Evolutionary conservation across 2,888 invertebrate species (phyloP).

Genomic region (Myathropa florea): DNA sequence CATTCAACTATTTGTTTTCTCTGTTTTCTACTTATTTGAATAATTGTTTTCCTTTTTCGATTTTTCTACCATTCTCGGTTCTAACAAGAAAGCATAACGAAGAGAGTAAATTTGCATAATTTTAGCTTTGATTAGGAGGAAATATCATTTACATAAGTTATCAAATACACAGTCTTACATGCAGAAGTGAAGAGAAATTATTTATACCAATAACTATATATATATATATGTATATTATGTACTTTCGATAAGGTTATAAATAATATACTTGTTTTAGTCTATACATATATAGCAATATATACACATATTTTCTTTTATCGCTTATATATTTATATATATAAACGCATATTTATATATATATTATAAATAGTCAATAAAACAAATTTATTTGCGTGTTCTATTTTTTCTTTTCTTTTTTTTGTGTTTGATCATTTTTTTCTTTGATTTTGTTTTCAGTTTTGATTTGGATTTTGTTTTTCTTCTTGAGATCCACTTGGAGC

Average conservation of each 20-base stretch:
- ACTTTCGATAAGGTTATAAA: slow-evolving; percentile 43
- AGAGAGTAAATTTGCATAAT: not conserved
- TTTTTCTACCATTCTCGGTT: not conserved
- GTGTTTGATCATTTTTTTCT: not conserved
- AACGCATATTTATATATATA: slow-evolving; percentile 26
- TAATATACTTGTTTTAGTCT: slow-evolving; percentile 63
- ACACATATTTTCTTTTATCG: slow-evolving; percentile 48
- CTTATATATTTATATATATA: slow-evolving; percentile 48
- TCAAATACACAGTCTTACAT: not conserved
- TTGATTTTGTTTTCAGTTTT: not conserved
- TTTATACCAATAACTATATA: slow-evolving; percentile 39
- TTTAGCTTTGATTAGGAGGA: slow-evolving; percentile 25
- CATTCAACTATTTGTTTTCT: not conserved
- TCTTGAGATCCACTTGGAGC: not conserved
- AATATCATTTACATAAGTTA: slow-evolving; percentile 9
- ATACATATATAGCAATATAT: slow-evolving; percentile 48
- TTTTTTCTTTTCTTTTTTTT: slow-evolving; percentile 32
- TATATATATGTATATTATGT: slow-evolving; percentile 34
- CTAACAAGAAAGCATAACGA: slow-evolving; percentile 9
- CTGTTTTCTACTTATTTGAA: not conserved
- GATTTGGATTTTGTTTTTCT: not conserved
- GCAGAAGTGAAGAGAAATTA: slow-evolving; percentile 21
- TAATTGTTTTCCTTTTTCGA: not conserved
- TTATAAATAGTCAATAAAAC: slow-evolving; percentile 64
- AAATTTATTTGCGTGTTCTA: slow-evolving; percentile 67